Evolutionary conservation across 2,797 vertebrate species (phyloP), one percentile per base, ranked within the genome.

Genomic region (Platyrinchus mystaceus): DNA sequence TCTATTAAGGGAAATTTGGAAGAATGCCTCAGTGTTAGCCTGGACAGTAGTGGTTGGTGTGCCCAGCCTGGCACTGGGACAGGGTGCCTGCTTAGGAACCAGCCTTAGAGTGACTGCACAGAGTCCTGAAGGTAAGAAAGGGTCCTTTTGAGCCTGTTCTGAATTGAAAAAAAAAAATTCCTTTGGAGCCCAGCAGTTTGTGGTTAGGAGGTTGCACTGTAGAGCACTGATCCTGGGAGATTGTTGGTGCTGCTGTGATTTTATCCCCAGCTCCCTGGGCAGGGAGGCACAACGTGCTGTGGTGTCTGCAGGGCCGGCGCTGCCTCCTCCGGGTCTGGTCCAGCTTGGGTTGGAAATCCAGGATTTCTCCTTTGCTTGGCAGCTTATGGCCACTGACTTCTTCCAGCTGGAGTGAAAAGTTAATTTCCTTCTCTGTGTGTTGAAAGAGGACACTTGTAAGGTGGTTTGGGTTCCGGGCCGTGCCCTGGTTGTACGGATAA

Each of bases 61-160:
- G 7, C 43, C 59, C 80, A 55, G 78, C 67, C 84, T 88, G 63
- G 70, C 47, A 9, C 32, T 24, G 69, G 63, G 50, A 62, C 67
- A 60, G 43, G 21, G 23, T 73, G 14, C 58, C 80, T 88, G 86
- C 66, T 58, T 49, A 59, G 69, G 82, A 89, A 62, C 50, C n/a
- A 19, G 41, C 36, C 2, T 0, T 6, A 5, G 64, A 50, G 34
- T 14, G 68, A 53, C 75, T 59, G 59, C 63, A 44, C 17, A 11
- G 49, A 26, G 67, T 18, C 15, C 63, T 68, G 18, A 23, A 37
- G 5, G 37, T 16, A 55, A 58, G n/a, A 77, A 91, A 91, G 36
- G 62, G 46, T 75, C 66, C 58, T 78, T 92, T 58, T 80, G 82
- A 94, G 84, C 60, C 68, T 59, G 32, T 66, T 55, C 24, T 71